Percentiles rank a stretch among this genome's conserved stretches.
phyloP scores from a whole-genome alignment of 2,113 vertebrate genomes.

The Calcarius ornatus region DNA sequence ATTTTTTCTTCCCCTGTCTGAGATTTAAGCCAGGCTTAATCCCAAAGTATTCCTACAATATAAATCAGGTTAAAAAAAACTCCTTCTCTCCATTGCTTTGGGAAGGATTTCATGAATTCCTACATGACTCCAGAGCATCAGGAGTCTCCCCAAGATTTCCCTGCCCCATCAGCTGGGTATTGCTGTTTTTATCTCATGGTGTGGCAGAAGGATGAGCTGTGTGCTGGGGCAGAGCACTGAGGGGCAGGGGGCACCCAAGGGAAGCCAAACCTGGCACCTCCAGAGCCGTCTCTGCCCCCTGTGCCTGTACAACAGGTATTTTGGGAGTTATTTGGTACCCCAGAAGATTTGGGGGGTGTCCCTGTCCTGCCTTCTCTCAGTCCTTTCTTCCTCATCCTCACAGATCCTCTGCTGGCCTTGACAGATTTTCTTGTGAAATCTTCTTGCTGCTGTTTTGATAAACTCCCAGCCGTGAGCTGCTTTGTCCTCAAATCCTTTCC shows the following conservation, averaged over 20 bases:
- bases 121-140: accelerated
- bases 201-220: background rate
- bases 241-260: background rate
- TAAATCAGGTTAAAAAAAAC: background rate
- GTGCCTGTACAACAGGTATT: background rate
- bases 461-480: background rate
- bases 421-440: background rate
- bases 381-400: background rate
- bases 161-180: background rate
- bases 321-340: background rate
- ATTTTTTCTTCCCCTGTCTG: background rate
- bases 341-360: background rate
- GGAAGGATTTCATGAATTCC: background rate
- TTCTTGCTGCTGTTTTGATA: background rate
- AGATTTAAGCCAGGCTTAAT: background rate
- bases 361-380: background rate
- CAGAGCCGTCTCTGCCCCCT: background rate
- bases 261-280: background rate
- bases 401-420: background rate
- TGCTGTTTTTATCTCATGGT: background rate
- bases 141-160: background rate
- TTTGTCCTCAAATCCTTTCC: background rate
- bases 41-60: background rate
- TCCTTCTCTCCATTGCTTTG: background rate
- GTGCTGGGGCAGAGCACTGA: background rate